These are phyloP conservation scores for Spilogale gracilis DNA, from an alignment of 2,113 vertebrate genomes.

Conservation along the genomic window DNA sequence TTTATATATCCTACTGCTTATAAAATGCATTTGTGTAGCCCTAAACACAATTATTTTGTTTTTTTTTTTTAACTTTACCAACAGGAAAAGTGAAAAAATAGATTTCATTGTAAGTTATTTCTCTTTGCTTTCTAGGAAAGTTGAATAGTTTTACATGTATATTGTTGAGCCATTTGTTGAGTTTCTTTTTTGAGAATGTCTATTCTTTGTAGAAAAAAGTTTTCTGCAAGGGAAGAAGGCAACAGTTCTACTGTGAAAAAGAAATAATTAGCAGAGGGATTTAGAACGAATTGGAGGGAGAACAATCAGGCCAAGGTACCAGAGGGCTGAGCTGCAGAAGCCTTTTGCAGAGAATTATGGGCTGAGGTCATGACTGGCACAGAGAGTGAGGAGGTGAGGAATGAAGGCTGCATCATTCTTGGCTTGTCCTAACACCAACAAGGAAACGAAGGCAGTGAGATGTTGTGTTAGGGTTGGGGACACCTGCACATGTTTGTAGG, in stretches of 20 bases:
- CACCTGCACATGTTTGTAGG: fast-evolving
- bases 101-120: not conserved
- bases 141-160: not conserved
- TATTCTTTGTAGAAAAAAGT: not conserved
- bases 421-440: fast-evolving
- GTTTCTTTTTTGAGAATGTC: not conserved
- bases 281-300: not conserved
- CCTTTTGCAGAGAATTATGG: not conserved
- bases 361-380: not conserved
- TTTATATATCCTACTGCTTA: not conserved
- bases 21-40: not conserved
- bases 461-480: no score
- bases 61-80: not conserved
- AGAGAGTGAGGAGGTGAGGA: not conserved
- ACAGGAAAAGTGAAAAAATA: not conserved
- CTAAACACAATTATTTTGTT: not conserved
- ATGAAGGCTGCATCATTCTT: fast-evolving
- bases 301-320: not conserved
- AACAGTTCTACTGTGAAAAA: not conserved
- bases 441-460: not conserved
- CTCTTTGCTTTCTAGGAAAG: conserved; percentile 5
- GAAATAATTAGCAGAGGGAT: not conserved
- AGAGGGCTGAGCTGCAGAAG: not conserved
- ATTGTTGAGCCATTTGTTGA: not conserved
- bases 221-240: not conserved